Evolutionary conservation across 1,140 invertebrate species (phyloP), one percentile per base, ranked within the genome.

Genomic region (Hypothenemus hampei): DNA sequence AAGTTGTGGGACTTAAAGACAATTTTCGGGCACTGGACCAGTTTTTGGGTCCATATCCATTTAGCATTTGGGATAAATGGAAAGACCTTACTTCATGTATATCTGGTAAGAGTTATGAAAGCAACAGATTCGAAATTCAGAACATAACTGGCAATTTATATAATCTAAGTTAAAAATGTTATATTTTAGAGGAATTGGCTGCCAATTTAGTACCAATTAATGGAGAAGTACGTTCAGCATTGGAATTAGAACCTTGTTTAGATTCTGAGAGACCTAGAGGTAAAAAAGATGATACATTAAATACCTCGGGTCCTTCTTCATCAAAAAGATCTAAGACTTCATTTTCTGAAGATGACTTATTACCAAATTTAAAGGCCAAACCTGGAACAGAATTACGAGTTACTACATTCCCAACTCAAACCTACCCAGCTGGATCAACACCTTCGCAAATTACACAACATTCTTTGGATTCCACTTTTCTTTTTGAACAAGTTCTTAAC

Each of bases 1-100:
- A 78, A 59, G 61, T 82, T 33, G 67, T 80, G 50, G 71, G 76
- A 10, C 72, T 93, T 13, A 83, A 81, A 62, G 74, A 76, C 4
- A 92, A 95, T 72, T 66, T 93, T 26, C 75, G 80, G 39, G 80
- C 88, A 44, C 69, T 98, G 31, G 93, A 98, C 65, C 75, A 74
- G 57, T 87, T 81, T 71, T 72, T 98, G 31, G 96, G 88, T 10
- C 80, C 89, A 3, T 99, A 98, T 78, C 94, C 95, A 10, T 95
- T 87, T 74, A 86, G 95, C 58, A 84, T 84, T 54, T 90, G 84
- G 70, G 82, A 86, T 57, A 85, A 87, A 61, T 99, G 95, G 95
- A 81, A 86, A 46, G 76, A 83, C 19, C 74, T 98, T 11, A 86
- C 88, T 3, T 83, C 83, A 61, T 78, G 84, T 65, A 81, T 96